Percentiles rank a stretch among this genome's conserved stretches.
These are phyloP conservation scores for Drosophila sechellia DNA, from an alignment of 1,140 invertebrate genomes.

Conservation along the genomic window DNA sequence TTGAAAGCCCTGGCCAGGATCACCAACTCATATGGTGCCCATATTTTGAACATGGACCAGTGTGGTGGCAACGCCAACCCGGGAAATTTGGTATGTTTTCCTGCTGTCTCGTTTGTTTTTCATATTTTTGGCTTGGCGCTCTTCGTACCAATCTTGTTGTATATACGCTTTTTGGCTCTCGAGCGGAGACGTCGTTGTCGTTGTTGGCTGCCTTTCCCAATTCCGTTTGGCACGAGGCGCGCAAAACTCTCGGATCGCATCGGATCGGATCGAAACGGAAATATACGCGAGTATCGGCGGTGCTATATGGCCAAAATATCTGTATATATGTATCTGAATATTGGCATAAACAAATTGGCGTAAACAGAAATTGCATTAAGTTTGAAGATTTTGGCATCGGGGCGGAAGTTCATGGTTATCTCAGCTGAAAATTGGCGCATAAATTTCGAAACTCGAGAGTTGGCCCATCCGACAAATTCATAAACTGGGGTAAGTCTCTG, in stretches of 20 bases:
- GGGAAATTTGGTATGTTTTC: constrained; percentile 79
- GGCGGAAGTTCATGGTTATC: constrained; percentile 24
- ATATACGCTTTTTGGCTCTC: constrained; percentile 80
- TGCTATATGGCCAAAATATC: constrained; percentile 25
- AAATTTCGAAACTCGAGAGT: background rate
- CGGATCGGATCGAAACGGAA: constrained; percentile 8
- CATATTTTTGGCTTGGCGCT: constrained; percentile 50
- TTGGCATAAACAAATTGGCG: constrained; percentile 15
- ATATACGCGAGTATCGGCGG: constrained; percentile 11
- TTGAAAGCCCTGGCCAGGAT: background rate
- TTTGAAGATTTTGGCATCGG: background rate
- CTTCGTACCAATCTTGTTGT: constrained; percentile 68
- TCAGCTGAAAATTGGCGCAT: constrained; percentile 1
- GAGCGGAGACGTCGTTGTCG: constrained; percentile 74
- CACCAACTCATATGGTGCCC: background rate
- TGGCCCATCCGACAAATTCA: constrained; percentile 10
- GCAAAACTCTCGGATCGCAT: constrained; percentile 42
- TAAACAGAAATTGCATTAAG: constrained; percentile 3
- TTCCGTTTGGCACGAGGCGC: constrained; percentile 68
- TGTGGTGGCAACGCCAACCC: constrained; percentile 61
- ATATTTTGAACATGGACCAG: constrained; percentile 32
- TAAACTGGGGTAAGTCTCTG: constrained; percentile 62
- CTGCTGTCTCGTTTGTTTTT: constrained; percentile 29
- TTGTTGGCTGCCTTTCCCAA: constrained; percentile 63
- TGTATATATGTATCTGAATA: constrained; percentile 4